Evolutionary conservation across 2,797 vertebrate genomes (phyloP).

Genomic region (Rhinella marina): DNA sequence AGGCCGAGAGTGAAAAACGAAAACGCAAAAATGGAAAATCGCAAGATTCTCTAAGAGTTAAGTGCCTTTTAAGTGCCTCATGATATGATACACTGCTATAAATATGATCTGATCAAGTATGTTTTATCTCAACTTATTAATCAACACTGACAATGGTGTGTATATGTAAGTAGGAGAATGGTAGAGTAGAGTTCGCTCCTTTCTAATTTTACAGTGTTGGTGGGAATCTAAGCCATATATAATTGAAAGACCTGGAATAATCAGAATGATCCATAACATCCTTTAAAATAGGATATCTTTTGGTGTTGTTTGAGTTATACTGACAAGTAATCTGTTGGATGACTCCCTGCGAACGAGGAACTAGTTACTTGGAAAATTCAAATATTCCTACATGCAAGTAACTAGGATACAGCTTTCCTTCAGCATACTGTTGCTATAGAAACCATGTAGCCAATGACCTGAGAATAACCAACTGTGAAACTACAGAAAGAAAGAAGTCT

Average conservation of each 20-base stretch:
- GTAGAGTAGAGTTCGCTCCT: background rate
- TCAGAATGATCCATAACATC: background rate
- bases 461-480: slow-evolving; percentile 21
- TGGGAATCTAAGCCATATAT: background rate
- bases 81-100: too few relatives aligned
- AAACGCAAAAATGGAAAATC: too few relatives aligned
- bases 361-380: background rate
- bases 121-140: too few relatives aligned
- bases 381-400: background rate
- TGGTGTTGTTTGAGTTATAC: background rate
- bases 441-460: slow-evolving; percentile 36
- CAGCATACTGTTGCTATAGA: slow-evolving; percentile 31
- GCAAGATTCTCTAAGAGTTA: too few relatives aligned
- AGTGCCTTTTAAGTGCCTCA: too few relatives aligned
- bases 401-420: slow-evolving; percentile 17
- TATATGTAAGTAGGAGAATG: background rate
- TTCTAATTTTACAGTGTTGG: background rate
- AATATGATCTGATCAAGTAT: too few relatives aligned
- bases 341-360: background rate
- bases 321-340: background rate
- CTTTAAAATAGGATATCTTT: background rate
- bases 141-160: too few relatives aligned
- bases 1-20: too few relatives aligned
- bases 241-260: background rate
- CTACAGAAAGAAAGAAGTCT: slow-evolving; percentile 8